phyloP scores from a whole-genome alignment of 2,797 vertebrate species.

The Liasis olivaceus region DNA sequence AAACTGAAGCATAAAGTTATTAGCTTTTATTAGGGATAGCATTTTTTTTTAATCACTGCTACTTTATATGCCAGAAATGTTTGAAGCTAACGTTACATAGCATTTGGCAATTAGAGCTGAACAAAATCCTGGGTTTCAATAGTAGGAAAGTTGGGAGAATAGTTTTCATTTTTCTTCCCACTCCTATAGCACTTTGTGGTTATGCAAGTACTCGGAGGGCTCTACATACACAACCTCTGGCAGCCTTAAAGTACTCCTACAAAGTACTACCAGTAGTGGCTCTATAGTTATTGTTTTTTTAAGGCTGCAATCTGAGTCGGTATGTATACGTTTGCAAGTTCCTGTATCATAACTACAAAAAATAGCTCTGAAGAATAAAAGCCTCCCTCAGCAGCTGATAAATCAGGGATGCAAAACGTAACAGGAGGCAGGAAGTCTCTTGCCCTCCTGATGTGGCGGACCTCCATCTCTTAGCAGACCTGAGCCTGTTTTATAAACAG shows the following conservation, averaged over 20 bases:
- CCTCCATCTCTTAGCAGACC: too few relatives aligned
- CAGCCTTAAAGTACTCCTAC: neutral
- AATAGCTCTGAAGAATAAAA: too few relatives aligned
- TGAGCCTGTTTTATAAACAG: too few relatives aligned
- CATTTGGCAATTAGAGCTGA: neutral
- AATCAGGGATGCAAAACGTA: too few relatives aligned
- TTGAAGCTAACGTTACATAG: slow-evolving; percentile 51
- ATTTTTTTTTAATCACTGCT: slow-evolving; percentile 33
- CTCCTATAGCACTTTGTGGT: neutral
- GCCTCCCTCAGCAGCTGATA: too few relatives aligned
- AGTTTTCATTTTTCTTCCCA: neutral
- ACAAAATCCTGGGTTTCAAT: neutral
- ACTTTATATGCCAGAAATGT: slow-evolving; percentile 64
- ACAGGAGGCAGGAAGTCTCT: too few relatives aligned
- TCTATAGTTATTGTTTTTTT: too few relatives aligned
- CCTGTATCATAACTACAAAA: too few relatives aligned
- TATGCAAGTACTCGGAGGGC: neutral
- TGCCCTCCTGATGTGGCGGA: too few relatives aligned
- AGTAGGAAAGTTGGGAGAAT: neutral
- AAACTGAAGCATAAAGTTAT: slow-evolving; percentile 69
- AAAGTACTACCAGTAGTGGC: neutral
- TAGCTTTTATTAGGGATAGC: slow-evolving; percentile 65
- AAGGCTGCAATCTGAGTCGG: too few relatives aligned
- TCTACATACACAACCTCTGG: neutral
- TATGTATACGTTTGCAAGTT: too few relatives aligned